phyloP scores from a whole-genome alignment of 2,888 invertebrate species.

The Ommatoiulus sabulosus region DNA sequence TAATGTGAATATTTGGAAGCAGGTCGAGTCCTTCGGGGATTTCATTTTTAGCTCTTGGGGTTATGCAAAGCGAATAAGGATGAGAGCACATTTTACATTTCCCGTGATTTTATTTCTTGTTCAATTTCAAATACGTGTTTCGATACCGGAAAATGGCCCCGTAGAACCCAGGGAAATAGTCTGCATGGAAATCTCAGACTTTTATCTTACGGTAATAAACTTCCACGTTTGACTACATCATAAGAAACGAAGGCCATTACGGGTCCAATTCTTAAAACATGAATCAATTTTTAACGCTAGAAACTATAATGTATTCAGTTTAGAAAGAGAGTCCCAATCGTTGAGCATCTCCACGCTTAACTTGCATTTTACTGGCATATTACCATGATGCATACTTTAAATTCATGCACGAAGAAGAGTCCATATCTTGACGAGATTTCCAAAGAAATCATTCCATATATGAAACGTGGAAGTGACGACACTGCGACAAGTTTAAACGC shows the following conservation, averaged over 20 bases:
- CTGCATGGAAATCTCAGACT: slow-evolving; percentile 22
- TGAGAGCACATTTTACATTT: slow-evolving; percentile 40
- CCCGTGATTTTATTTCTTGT: slow-evolving; percentile 36
- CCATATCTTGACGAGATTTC: background rate
- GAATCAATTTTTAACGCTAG: slow-evolving; percentile 40
- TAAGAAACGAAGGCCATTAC: slow-evolving; percentile 23
- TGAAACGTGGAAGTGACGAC: too few species aligned
- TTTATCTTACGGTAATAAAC: slow-evolving; percentile 28
- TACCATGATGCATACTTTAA: slow-evolving; percentile 24
- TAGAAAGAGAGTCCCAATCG: background rate
- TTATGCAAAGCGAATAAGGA: slow-evolving; percentile 36
- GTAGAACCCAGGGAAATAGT: background rate
- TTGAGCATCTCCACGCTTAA: background rate
- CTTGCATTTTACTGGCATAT: slow-evolving; percentile 7
- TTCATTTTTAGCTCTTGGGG: slow-evolving; percentile 20
- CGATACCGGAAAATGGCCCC: background rate
- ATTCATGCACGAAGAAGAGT: background rate
- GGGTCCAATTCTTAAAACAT: slow-evolving; percentile 7
- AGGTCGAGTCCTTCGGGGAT: background rate
- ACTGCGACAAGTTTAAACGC: too few species aligned
- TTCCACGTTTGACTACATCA: slow-evolving; percentile 7
- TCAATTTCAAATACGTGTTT: slow-evolving; percentile 10
- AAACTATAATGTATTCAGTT: slow-evolving; percentile 39
- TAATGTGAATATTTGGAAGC: background rate
- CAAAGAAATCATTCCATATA: too few species aligned